These are phyloP conservation scores for Lordiphosa clarofinis DNA, from an alignment of 1,140 invertebrate genomes.

Conservation along the genomic window DNA sequence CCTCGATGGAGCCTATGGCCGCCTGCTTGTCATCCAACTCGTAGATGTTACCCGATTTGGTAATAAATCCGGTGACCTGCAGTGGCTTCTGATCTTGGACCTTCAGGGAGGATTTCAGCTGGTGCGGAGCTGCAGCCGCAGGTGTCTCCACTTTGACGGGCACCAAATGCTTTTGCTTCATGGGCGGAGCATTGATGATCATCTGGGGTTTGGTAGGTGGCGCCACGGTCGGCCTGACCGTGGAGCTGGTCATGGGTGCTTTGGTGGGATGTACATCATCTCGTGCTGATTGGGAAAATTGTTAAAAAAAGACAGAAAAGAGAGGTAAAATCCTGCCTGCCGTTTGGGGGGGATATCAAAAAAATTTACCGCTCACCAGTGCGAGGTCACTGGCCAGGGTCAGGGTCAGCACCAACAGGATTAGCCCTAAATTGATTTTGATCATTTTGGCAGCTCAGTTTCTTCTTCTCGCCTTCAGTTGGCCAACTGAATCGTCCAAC, in stretches of 20 bases:
- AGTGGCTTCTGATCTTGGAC: constrained; percentile 55
- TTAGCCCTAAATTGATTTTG: constrained; percentile 32
- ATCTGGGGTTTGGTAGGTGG: constrained; percentile 50
- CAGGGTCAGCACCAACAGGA: constrained; percentile 58
- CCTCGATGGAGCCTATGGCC: constrained; percentile 57
- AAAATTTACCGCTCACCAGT: constrained; percentile 77
- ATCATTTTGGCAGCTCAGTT: constrained; percentile 23
- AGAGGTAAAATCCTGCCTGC: constrained; percentile 1
- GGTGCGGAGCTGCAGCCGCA: constrained; percentile 1
- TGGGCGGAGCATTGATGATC: constrained; percentile 66
- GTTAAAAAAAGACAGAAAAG: background rate
- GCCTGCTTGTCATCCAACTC: constrained; percentile 65
- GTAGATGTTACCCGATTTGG: constrained; percentile 66
- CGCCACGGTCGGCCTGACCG: constrained; percentile 45
- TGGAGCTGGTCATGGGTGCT: constrained; percentile 55
- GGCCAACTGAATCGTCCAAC: constrained; percentile 36
- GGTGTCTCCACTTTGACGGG: constrained; percentile 17
- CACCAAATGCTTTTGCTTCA: constrained; percentile 47
- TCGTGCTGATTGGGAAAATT: constrained; percentile 13
- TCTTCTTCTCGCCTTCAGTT: constrained; percentile 20
- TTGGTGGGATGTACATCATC: constrained; percentile 27
- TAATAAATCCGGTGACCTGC: constrained; percentile 72
- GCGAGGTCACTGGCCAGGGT: constrained; percentile 53
- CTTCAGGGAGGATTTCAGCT: constrained; percentile 22
- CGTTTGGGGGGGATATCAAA: constrained; percentile 23